Evolutionary conservation across 2,888 invertebrate genomes (phyloP), one percentile per base, ranked within the genome.

Genomic region (Drosophila nr. medialis): DNA sequence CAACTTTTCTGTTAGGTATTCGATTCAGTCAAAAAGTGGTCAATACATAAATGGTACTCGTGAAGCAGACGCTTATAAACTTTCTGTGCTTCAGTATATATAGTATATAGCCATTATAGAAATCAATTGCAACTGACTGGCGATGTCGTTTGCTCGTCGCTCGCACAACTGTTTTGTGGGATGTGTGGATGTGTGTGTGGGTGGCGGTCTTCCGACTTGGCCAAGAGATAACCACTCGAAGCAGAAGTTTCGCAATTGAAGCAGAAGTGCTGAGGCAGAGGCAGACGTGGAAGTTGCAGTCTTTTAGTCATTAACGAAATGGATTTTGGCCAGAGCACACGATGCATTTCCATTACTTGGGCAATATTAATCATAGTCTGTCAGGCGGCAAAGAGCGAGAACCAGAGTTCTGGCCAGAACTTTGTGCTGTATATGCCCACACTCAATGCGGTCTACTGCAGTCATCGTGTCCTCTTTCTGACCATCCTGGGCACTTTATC

Each of bases 281-380:
- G 40, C n/a, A 50, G 27, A 3, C 6, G 11, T 56, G 24, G 10
- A 60, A 18, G 27, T 49, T 24, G 49, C 18, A 54, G 49, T 30
- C 60, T 61, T 66, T 45, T 55, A 64, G 67, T 65, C 85, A 89
- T 89, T 86, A 84, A 66, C 87, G 71, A 89, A 89, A 89, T 84
- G 87, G 72, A 79, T 69, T 77, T 77, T 56, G 66, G 50, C 13
- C 54, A 60, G 79, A 29, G 66, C 81, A 76, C 70, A 67, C 78
- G 73, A 69, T 86, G 81, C 72, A 65, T 74, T 86, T 79, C 67
- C 69, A 69, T 74, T 72, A 72, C 68, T 29, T 45, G 42, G 51
- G 55, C 62, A 64, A 53, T 84, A 70, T 83, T 64, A 56, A 54
- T 70, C 69, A 80, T 65, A 64, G 62, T 71, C 65, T 79, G 80